A percentile compares a stretch with the other conserved stretches of the same genome.
phyloP scores from a whole-genome alignment of 2,113 vertebrate genomes.

The Oostethus manadensis region DNA sequence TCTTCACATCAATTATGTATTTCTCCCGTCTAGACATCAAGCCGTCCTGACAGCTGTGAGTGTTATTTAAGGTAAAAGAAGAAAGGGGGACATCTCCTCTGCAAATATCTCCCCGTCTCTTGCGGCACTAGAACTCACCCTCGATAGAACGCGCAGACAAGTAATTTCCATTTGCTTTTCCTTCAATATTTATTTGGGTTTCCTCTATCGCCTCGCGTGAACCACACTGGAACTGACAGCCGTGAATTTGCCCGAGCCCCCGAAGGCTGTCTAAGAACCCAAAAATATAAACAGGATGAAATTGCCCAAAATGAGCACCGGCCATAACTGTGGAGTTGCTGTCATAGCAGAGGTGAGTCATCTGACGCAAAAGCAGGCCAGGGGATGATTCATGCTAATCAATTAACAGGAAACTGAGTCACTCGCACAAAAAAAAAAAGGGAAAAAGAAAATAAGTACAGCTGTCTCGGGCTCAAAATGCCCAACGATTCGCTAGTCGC shows the following conservation, averaged over 20 bases:
- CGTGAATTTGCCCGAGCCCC: slow-evolving; percentile 60
- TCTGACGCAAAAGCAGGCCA: slow-evolving; percentile 43
- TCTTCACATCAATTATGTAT: slow-evolving; percentile 73
- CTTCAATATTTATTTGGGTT: slow-evolving; percentile 72
- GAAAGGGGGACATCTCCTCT: slow-evolving; percentile 68
- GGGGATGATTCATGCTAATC: slow-evolving; percentile 57
- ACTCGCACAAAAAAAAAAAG: slow-evolving; percentile 45
- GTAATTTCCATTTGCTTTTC: slow-evolving; percentile 71
- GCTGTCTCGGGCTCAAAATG: slow-evolving; percentile 16
- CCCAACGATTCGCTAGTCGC: slow-evolving; percentile 4
- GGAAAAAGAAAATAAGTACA: slow-evolving; percentile 46
- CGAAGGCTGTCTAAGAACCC: slow-evolving; percentile 66
- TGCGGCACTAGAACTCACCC: slow-evolving; percentile 65
- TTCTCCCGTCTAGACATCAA: slow-evolving; percentile 70
- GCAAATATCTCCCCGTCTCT: slow-evolving; percentile 68
- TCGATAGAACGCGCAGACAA: slow-evolving; percentile 63
- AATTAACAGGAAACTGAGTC: slow-evolving; percentile 51
- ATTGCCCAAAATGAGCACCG: slow-evolving; percentile 69
- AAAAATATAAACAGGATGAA: slow-evolving; percentile 71
- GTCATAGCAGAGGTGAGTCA: slow-evolving; percentile 68
- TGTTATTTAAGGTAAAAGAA: slow-evolving; percentile 73
- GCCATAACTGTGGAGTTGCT: slow-evolving; percentile 65
- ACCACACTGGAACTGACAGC: slow-evolving; percentile 69
- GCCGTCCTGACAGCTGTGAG: slow-evolving; percentile 65
- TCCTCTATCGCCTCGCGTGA: slow-evolving; percentile 65